Base-by-base conservation (phyloP, 92 coral and sea anemone genomes). In the Epizoanthus illoricatus region DNA sequence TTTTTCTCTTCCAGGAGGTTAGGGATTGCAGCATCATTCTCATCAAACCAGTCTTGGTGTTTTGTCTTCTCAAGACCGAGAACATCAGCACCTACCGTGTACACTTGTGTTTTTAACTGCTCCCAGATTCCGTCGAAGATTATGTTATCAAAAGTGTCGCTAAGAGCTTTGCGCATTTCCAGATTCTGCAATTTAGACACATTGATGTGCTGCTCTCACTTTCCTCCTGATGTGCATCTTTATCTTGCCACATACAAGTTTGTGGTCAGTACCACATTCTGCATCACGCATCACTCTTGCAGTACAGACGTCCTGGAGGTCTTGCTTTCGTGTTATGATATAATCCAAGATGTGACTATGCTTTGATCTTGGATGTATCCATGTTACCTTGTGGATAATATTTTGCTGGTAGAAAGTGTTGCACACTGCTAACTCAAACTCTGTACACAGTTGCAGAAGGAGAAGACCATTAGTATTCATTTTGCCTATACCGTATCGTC, bases 331-430 rank as follows among this genome's bases (percentile, higher is more conserved):
- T 0, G 61, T 63, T 20, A 54, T 47, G 5, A 69, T 74, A 40
- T 81, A 81, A 45, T 23, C 85, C 20, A 43, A 15, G 36, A 80
- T 56, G 73, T 81, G 78, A n/a, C 85, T 41, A 65, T 81, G 17
- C 63, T 81, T 69, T 39, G 85, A 81, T 15, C 78, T 43, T 40
- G 85, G 85, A 20, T 81, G 85, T 74, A 69, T 81, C 78, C 80
- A 83, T 33, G 80, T 71, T 17, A 69, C 65, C 43, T 58, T 71
- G 66, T 72, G 59, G 1, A 19, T 15, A 1, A 6, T 17, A 17
- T 65, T 65, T 40, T 56, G 80, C 70, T 71, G 80, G 56, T 65
- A 65, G 71, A 62, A 79, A 16, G 83, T 79, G 36, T 79, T 79
- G 28, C 83, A 61, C 54, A 60, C 69, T 19, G 72, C 56, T 19